Conservation (phyloP, 1,140 invertebrate species). For the Polyergus mexicanus region DNA sequence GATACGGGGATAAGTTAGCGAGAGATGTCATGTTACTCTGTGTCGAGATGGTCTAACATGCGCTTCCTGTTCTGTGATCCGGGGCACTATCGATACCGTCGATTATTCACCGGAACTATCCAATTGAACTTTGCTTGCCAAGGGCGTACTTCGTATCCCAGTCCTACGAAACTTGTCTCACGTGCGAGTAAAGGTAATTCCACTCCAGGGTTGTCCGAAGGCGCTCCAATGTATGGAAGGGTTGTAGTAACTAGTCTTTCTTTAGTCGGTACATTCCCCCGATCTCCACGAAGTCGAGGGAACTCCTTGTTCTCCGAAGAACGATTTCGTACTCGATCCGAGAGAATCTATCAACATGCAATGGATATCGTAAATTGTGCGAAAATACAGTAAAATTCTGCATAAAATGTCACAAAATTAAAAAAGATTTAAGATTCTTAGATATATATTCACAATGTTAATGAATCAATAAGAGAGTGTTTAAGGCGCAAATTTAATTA, state of each 20-base stretch:
- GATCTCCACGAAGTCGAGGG: slow-evolving; percentile 19
- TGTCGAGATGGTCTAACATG: slow-evolving; percentile 61
- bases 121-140: slow-evolving; percentile 63
- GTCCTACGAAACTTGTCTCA: slow-evolving; percentile 43
- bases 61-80: slow-evolving; percentile 53
- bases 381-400: too few relatives aligned
- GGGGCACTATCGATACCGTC: slow-evolving; percentile 53
- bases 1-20: slow-evolving; percentile 58
- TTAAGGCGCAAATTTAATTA: neutral
- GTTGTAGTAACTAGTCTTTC: slow-evolving; percentile 43
- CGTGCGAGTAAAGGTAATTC: slow-evolving; percentile 36
- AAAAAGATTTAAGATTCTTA: too few relatives aligned
- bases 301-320: slow-evolving; percentile 17
- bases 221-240: slow-evolving; percentile 11
- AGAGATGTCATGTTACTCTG: slow-evolving; percentile 58
- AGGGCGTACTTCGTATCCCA: slow-evolving; percentile 51
- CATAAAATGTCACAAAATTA: too few relatives aligned
- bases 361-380: too few relatives aligned
- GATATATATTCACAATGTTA: too few relatives aligned
- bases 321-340: neutral
- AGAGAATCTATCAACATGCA: too few relatives aligned
- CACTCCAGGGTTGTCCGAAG: slow-evolving; percentile 27
- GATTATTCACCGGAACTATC: slow-evolving; percentile 60
- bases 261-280: slow-evolving; percentile 13
- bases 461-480: neutral